Conservation (phyloP, 2,113 vertebrate species). For the Zosterops hypoxanthus region DNA sequence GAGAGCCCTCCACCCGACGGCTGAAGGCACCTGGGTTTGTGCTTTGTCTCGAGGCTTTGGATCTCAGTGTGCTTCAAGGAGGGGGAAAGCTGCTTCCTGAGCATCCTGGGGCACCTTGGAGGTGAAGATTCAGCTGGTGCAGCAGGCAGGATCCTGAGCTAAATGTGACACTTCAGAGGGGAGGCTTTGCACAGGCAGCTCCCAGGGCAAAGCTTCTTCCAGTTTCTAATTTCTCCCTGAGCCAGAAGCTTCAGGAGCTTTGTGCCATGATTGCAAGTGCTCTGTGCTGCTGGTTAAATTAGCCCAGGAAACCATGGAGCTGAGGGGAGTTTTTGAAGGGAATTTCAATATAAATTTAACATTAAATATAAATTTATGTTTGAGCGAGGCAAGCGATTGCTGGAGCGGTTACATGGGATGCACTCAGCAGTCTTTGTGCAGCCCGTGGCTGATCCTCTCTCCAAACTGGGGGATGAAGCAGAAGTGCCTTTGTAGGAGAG, state of each 20-base stretch:
- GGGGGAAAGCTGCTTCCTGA: neutral
- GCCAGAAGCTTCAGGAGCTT: neutral
- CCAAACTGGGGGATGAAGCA: neutral
- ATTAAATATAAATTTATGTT: neutral
- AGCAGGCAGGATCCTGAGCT: neutral
- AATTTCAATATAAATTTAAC: neutral
- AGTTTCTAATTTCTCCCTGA: neutral
- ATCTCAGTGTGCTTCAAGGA: neutral
- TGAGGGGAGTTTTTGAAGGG: neutral
- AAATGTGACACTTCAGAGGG: rapidly evolving
- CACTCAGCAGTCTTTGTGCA: neutral
- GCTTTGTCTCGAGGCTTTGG: neutral
- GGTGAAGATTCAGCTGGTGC: neutral
- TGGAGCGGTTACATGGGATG: neutral
- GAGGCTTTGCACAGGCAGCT: neutral
- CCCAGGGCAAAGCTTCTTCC: rapidly evolving
- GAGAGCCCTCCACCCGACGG: rapidly evolving
- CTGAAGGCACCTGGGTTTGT: neutral
- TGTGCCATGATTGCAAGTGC: neutral
- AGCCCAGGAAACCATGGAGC: neutral
- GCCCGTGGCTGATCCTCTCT: neutral
- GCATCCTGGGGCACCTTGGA: neutral
- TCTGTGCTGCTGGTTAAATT: neutral
- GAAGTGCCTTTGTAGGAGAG: neutral
- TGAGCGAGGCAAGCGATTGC: neutral